Base-by-base conservation (phyloP, 2,113 vertebrate species). In the Perca fluviatilis region DNA sequence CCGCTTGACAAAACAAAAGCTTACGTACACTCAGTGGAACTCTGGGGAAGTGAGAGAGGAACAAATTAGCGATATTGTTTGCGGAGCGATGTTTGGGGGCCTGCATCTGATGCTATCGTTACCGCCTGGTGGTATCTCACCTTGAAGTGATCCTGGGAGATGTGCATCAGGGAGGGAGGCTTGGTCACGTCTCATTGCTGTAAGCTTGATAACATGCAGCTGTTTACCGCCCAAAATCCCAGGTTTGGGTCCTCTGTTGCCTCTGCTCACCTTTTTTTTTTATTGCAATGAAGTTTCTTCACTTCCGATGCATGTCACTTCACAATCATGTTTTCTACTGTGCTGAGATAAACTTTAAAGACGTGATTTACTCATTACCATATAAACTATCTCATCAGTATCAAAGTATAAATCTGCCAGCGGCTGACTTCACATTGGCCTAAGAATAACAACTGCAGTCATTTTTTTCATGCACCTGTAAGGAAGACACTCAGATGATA, bases 61-160 rank as follows among this genome's bases (percentile, higher is more conserved):
- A 81, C 81, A 91, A 93, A 94, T 93, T 86, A 86, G 87, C 0
- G 50, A 75, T 84, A 91, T 94, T 94, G 93, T 95, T 92, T 71
- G 64, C 6, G 47, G 70, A 79, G 82, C 83, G 83, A 90, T 91
- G 92, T 90, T 94, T 90, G 75, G 76, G 27, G 83, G 86, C 92
- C 91, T 74, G 80, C 86, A 93, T 90, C 25, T 19, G 89, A 93
- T 92, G 64, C 73, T 90, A 93, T 94, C 93, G 19, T 12, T 2
- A 36, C 25, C 50, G 36, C 33, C 68, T 67, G 88, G 91, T 91
- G 74, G 27, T 82, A 93, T 92, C 86, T 84, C 79, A 75, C 63
- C 83, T 82, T 49, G 70, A 62, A 77, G 86, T 79, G 84, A 79
- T 86, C 77, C 83, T 79, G 80, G 68, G 43, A 77, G 85, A 85